phyloP scores from a whole-genome alignment of 1,140 invertebrate genomes.

The Ctenoplectra terminalis region DNA sequence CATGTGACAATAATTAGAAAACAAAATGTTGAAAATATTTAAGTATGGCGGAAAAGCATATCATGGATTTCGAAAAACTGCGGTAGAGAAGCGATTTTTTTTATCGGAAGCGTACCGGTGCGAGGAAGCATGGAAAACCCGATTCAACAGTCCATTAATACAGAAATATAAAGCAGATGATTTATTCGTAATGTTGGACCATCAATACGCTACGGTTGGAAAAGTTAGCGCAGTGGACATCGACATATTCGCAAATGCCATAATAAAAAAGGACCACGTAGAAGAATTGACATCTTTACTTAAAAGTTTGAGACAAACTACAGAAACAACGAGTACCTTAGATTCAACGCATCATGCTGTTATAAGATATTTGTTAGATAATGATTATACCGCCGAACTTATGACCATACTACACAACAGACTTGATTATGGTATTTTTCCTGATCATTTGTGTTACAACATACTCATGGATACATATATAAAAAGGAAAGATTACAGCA shows the following conservation, averaged over 20 bases:
- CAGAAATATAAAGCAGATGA: constrained; percentile 86
- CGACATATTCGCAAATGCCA: constrained; percentile 88
- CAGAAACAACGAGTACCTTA: constrained; percentile 87
- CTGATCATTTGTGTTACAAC: constrained; percentile 91
- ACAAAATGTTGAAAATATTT: constrained; percentile 65
- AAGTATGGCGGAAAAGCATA: constrained; percentile 52
- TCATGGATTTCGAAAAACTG: constrained; percentile 18
- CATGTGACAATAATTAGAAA: not conserved
- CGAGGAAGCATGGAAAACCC: constrained; percentile 86
- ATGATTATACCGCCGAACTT: constrained; percentile 85
- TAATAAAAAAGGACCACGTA: constrained; percentile 80
- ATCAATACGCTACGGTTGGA: constrained; percentile 82
- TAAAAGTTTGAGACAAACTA: constrained; percentile 87
- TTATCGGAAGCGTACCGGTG: constrained; percentile 88
- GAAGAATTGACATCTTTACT: constrained; percentile 89
- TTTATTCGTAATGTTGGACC: constrained; percentile 86
- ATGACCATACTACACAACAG: constrained; percentile 90
- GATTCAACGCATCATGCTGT: constrained; percentile 93
- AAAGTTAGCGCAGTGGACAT: constrained; percentile 88
- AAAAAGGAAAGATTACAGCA: constrained; percentile 86
- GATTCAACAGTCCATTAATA: constrained; percentile 85
- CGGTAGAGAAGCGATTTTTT: constrained; percentile 77
- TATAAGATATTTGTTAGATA: constrained; percentile 87
- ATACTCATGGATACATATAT: constrained; percentile 92
- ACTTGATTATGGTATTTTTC: constrained; percentile 94